Base-by-base conservation (phyloP, 2,888 invertebrate species). In the Synanthedon formicaeformis region DNA sequence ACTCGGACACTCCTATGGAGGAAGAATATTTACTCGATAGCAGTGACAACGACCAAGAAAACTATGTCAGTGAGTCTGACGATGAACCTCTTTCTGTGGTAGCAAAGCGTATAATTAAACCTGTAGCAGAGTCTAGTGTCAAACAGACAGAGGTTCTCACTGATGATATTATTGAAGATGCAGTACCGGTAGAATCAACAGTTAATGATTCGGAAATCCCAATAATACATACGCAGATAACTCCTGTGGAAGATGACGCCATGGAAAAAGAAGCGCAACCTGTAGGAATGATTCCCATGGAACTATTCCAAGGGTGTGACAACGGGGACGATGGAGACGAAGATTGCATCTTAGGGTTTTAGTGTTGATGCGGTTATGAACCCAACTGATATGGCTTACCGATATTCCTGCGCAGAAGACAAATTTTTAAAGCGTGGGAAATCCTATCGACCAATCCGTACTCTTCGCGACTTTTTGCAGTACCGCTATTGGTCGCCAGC, bases 11-110 rank as follows among this genome's bases (percentile, higher is more conserved):
- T 2, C 66, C 66, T 1, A 67, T 71, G 65, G 69, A 66, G 54
- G 68, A 60, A 40, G 60, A 62, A 52, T 60, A 64, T 54, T 56
- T 64, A n/a, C 40, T 56, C 5, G 58, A 61, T 11, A 40, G 23
- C 10, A 27, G n/a, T 13, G 34, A 27, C 3, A 52, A 54, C 6
- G 57, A 59, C 18, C 16, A 45, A 41, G 56, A 52, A 23, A 23
- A 41, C 4, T 2, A 13, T 11, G 40, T 41, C 18, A 40, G 54
- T 16, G 71, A 74, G 50, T 73, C 77, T 0, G 81, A 85, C 51
- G 81, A 85, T 27, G 86, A 86, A 57, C 83, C 85, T 0, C 56
- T 85, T 23, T 71, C 81, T 2, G 69, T 69, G 48, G 73, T 69
- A 60, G 72, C 65, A 4, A 77, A 69, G 58, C 71, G 74, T 48